These are phyloP conservation scores for Marmota monax DNA, from an alignment of 2,113 vertebrate species.

Conservation along the genomic window DNA sequence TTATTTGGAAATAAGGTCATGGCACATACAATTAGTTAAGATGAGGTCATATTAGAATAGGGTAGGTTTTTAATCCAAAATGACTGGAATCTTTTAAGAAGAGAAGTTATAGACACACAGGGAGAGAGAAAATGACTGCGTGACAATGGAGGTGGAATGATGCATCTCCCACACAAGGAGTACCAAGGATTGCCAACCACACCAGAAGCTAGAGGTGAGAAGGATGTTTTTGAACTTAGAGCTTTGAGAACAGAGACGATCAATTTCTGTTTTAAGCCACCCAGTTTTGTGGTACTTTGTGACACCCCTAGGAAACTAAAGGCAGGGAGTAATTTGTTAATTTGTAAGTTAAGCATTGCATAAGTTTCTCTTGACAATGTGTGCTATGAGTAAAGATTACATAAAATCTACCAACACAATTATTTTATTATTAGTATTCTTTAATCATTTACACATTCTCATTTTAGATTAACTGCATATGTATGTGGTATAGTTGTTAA, in stretches of 20 bases:
- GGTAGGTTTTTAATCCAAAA: neutral
- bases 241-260: too few relatives aligned
- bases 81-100: neutral
- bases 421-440: neutral
- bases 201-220: neutral
- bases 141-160: too few relatives aligned
- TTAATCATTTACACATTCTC: neutral
- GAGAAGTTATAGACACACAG: neutral
- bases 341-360: neutral
- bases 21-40: neutral
- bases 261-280: neutral
- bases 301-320: neutral
- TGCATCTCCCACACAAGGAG: too few relatives aligned
- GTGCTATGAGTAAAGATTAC: neutral
- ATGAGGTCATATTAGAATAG: neutral
- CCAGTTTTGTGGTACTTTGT: neutral
- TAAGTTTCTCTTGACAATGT: neutral
- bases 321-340: neutral
- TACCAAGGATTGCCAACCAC: neutral
- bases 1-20: neutral
- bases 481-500: neutral
- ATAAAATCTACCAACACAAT: neutral
- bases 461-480: neutral
- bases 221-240: too few relatives aligned
- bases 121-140: neutral